These are phyloP conservation scores for Centruroides sculpturatus DNA, from an alignment of 1,140 invertebrate genomes.

Conservation along the genomic window DNA sequence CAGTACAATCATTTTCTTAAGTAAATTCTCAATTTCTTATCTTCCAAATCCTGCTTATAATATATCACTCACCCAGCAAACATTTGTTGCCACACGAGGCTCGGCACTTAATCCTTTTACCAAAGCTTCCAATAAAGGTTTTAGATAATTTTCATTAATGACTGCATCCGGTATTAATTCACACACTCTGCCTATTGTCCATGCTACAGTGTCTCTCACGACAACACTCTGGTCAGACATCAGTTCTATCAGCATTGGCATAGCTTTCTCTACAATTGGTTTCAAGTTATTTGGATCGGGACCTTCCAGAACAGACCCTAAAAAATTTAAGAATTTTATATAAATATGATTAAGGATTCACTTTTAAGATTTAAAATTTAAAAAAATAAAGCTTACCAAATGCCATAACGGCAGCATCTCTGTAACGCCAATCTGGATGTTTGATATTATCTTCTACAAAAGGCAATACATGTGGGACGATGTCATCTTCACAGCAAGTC, in stretches of 20 bases:
- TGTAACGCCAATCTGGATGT: conserved; percentile 79
- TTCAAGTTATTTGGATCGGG: conserved; percentile 73
- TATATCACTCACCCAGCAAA: conserved; percentile 68
- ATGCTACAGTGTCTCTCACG: conserved; percentile 92
- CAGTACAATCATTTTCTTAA: conserved; percentile 2
- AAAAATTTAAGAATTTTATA: conserved; percentile 1
- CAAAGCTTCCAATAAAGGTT: conserved; percentile 70
- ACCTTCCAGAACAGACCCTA: conserved; percentile 82
- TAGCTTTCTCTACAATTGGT: conserved; percentile 87
- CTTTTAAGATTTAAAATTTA: background rate
- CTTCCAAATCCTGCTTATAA: background rate
- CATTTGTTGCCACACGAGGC: conserved; percentile 91
- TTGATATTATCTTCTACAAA: conserved; percentile 94
- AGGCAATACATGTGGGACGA: conserved; percentile 90
- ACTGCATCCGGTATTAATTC: conserved; percentile 93
- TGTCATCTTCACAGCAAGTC: conserved; percentile 92
- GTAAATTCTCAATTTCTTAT: background rate
- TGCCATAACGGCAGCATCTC: conserved; percentile 97
- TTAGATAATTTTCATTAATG: conserved; percentile 72
- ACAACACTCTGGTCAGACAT: conserved; percentile 87
- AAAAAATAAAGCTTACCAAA: conserved; percentile 49
- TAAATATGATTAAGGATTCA: no score
- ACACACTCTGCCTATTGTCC: conserved; percentile 95
- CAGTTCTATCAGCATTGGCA: conserved; percentile 82
- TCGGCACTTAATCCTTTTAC: conserved; percentile 73